Percentiles rank a stretch among this genome's conserved stretches.
phyloP scores from a whole-genome alignment of 2,113 vertebrate species.

The Marcusenius ussheri region DNA sequence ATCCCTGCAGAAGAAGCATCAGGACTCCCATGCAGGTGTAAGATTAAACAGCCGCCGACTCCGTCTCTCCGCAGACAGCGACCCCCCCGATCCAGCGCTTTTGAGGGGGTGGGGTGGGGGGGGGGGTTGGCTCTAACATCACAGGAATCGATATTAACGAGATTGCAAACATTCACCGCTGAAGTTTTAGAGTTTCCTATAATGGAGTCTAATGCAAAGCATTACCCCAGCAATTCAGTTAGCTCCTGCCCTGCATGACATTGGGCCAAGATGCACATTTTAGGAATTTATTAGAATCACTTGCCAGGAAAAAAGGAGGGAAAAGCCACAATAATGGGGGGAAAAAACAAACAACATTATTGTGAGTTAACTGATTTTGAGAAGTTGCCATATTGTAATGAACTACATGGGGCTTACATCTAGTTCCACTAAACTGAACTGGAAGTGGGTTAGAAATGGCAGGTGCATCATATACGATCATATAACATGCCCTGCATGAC shows the following conservation, averaged over 20 bases:
- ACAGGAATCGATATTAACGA: slow-evolving; percentile 68
- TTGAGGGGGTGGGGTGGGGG: slow-evolving; percentile 44
- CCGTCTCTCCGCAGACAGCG: slow-evolving; percentile 29
- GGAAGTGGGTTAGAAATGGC: neutral
- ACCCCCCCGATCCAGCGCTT: slow-evolving; percentile 19
- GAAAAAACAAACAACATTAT: neutral
- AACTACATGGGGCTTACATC: neutral
- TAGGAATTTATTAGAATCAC: slow-evolving; percentile 1
- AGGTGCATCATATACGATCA: neutral
- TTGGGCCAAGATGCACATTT: slow-evolving; percentile 46
- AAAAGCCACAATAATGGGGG: neutral
- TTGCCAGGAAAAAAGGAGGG: neutral
- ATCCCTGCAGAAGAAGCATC: slow-evolving; percentile 47
- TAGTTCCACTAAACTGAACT: neutral
- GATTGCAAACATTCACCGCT: slow-evolving; percentile 58
- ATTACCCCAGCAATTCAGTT: slow-evolving; percentile 65
- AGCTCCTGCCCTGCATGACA: slow-evolving; percentile 53
- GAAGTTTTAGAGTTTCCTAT: slow-evolving; percentile 58
- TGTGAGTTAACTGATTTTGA: slow-evolving; percentile 9
- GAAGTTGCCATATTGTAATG: neutral
- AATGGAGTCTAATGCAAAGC: slow-evolving; percentile 66
- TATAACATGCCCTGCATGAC: neutral
- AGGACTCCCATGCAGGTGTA: slow-evolving; percentile 50
- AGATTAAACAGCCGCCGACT: slow-evolving; percentile 53
- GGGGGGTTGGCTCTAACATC: slow-evolving; percentile 56